Percentiles rank a stretch among this genome's conserved stretches.
Evolutionary conservation across 2,888 invertebrate genomes (phyloP).

Genomic region (Autographa pulchrina): DNA sequence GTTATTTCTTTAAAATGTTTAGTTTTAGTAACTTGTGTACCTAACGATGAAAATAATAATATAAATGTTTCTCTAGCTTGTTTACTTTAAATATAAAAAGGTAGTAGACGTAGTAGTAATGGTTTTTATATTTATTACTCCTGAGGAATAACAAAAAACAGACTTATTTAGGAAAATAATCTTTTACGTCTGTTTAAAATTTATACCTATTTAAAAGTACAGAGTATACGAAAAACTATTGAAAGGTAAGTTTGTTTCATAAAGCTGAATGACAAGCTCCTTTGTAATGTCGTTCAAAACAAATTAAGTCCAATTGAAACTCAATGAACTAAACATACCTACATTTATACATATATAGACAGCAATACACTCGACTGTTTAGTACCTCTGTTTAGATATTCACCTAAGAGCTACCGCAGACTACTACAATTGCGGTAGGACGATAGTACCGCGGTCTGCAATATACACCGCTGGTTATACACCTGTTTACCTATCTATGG

Average conservation of each 20-base stretch:
- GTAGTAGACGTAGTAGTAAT: no score
- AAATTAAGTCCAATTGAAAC: constrained; percentile 18
- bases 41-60: no score
- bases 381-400: constrained; percentile 35
- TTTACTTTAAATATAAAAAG: no score
- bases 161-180: no score
- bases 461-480: constrained; percentile 57
- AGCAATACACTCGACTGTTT: constrained; percentile 22
- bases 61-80: no score
- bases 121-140: no score
- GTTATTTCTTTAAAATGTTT: not conserved
- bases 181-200: no score
- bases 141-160: no score
- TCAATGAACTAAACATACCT: not conserved
- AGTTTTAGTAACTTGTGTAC: not conserved
- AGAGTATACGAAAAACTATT: no score
- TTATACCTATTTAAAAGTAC: no score
- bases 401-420: constrained; percentile 55
- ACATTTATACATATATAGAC: not conserved
- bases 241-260: no score
- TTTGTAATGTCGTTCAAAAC: not conserved
- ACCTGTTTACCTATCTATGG: constrained; percentile 46
- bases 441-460: constrained; percentile 59
- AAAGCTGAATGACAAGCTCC: no score
- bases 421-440: constrained; percentile 59